phyloP scores from a whole-genome alignment of 1,140 invertebrate species.

The Bombus breviceps region DNA sequence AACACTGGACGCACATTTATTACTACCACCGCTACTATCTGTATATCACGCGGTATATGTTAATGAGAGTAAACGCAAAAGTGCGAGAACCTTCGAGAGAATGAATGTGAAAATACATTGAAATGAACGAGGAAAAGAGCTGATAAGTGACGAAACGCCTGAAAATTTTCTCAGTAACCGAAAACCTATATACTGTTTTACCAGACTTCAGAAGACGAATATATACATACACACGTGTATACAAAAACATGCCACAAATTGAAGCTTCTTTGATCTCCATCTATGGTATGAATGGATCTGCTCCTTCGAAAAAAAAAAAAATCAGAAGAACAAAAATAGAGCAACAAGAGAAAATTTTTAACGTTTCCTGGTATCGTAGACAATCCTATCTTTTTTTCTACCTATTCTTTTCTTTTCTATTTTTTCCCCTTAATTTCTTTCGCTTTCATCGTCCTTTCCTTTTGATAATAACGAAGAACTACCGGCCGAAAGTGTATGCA shows the following conservation, averaged over 20 bases:
- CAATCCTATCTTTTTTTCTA: conserved; percentile 6
- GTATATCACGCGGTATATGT: conserved; percentile 12
- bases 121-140: background rate
- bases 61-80: conserved; percentile 17
- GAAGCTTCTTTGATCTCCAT: conserved; percentile 26
- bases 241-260: background rate
- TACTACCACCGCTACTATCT: background rate
- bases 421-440: background rate
- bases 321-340: conserved; percentile 2
- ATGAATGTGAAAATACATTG: background rate
- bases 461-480: background rate
- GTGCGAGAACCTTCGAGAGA: background rate
- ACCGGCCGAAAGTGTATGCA: background rate
- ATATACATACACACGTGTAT: background rate
- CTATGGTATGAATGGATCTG: background rate
- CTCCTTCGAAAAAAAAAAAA: background rate
- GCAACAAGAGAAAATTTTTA: conserved; percentile 19
- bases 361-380: conserved; percentile 24
- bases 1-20: conserved; percentile 40
- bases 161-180: conserved; percentile 20
- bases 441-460: background rate
- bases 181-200: background rate
- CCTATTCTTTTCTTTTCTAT: too few species aligned
- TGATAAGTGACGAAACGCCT: conserved; percentile 22
- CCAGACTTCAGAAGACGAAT: background rate